Base-by-base conservation (phyloP, 2,888 invertebrate species). In the Nyleta sp. region DNA sequence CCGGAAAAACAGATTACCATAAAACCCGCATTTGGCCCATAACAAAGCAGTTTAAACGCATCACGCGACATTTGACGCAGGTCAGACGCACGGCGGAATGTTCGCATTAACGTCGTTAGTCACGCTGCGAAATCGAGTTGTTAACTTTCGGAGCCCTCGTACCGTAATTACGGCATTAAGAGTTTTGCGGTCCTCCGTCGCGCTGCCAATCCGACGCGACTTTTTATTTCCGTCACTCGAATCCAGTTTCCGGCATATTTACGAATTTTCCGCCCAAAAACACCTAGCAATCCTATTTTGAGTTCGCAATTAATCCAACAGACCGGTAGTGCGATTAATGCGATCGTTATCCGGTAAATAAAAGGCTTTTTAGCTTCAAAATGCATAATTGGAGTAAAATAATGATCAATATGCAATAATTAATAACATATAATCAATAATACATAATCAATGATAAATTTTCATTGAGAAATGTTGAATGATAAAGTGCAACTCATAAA, bases 1-100 rank as follows among this genome's bases (percentile, higher is more conserved):
- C 44, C 46, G 44, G 74, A 53, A 74, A 67, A 67, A 74, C 62
- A 70, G 65, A 65, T 65, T 73, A 73, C 57, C 60, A 74, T 76
- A 71, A 72, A 68, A 68, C 40, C 44, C 50, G 24, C 71, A 44
- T 52, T 52, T 59, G n/a, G 53, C 40, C 53, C 67, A 77, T 72
- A 77, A 72, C 77, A 77, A 76, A 76, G 76, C 71, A 65, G 71
- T 77, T 77, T 65, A 67, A 72, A 67, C 65, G 71, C 65, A 77
- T 77, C 74, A 70, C 74, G 65, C 71, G 77, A 72, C 65, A 65
- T 73, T 79, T 75, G 67, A 65, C 73, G 65, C 65, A 53, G 65
- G 59, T 77, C 76, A 60, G 65, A 77, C 65, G 71, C 48, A 71
- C 33, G 28, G 15, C 67, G 55, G 35, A 72, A 78, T 64, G 70